Conservation (phyloP, 2,113 vertebrate species). For the Cyprinus carpio region DNA sequence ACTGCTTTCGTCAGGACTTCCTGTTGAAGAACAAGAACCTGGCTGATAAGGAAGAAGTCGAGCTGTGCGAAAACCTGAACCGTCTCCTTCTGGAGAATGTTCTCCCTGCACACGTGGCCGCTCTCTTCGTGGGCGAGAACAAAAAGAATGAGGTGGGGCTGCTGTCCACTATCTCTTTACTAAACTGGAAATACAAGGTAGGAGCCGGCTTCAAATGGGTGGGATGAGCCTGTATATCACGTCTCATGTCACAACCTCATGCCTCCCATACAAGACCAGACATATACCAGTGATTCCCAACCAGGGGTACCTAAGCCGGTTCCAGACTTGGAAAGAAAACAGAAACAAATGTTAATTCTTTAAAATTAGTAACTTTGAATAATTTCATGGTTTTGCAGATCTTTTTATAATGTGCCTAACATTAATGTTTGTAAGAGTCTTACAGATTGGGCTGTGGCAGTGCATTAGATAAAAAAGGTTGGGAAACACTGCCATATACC, state of each 20-base stretch:
- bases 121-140: constrained; percentile 91
- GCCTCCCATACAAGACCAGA: constrained; percentile 11
- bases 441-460: not conserved
- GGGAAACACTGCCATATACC: constrained; percentile 30
- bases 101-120: constrained; percentile 91
- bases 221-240: not conserved
- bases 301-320: not conserved
- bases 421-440: not conserved
- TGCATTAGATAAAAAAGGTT: not conserved
- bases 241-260: constrained; percentile 6
- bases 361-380: not conserved
- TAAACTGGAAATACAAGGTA: constrained; percentile 67
- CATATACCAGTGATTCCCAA: constrained; percentile 32
- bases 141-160: constrained; percentile 91
- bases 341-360: not conserved
- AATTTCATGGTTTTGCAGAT: not conserved
- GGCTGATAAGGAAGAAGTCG: constrained; percentile 93
- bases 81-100: constrained; percentile 96
- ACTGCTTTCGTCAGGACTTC: constrained; percentile 90
- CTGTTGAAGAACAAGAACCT: constrained; percentile 95
- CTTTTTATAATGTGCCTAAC: not conserved
- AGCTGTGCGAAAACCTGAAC: constrained; percentile 96
- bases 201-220: constrained; percentile 20
- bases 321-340: not conserved
- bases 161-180: constrained; percentile 57